Evolutionary conservation across 2,888 invertebrate species (phyloP).

Genomic region (Cantharis lateralis): DNA sequence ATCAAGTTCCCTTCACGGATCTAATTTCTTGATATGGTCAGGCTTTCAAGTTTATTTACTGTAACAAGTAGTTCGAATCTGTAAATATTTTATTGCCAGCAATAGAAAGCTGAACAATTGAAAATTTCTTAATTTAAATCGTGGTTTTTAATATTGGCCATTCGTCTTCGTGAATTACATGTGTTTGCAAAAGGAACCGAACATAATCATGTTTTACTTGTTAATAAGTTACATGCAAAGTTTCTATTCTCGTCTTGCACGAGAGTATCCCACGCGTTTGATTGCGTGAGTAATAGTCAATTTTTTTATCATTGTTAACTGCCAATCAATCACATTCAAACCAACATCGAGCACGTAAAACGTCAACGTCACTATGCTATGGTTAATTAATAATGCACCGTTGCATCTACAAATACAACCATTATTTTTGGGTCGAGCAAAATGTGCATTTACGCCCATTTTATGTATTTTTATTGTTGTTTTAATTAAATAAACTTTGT

Average conservation of each 20-base stretch:
- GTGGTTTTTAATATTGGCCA: slow-evolving; percentile 3
- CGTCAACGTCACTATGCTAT: slow-evolving; percentile 9
- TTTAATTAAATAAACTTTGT: not conserved
- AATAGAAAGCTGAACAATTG: slow-evolving; percentile 14
- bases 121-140: slow-evolving; percentile 10
- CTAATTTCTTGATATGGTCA: slow-evolving; percentile 19
- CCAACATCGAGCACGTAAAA: slow-evolving; percentile 4
- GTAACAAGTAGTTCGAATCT: slow-evolving; percentile 14
- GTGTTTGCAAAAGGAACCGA: slow-evolving; percentile 2
- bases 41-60: slow-evolving; percentile 8
- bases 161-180: slow-evolving; percentile 13
- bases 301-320: slow-evolving; percentile 6
- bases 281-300: slow-evolving; percentile 17
- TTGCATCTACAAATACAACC: not conserved
- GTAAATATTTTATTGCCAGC: not conserved
- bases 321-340: slow-evolving; percentile 16
- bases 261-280: slow-evolving; percentile 10
- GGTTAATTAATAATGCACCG: slow-evolving; percentile 16
- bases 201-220: slow-evolving; percentile 9
- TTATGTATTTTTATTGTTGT: not conserved
- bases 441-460: not conserved
- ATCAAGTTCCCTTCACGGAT: slow-evolving; percentile 19
- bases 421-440: not conserved
- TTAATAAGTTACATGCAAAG: slow-evolving; percentile 4
- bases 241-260: slow-evolving; percentile 5